These are phyloP conservation scores for Scaptomyza cyrtandrae DNA, from an alignment of 2,888 invertebrate genomes.

Conservation along the genomic window DNA sequence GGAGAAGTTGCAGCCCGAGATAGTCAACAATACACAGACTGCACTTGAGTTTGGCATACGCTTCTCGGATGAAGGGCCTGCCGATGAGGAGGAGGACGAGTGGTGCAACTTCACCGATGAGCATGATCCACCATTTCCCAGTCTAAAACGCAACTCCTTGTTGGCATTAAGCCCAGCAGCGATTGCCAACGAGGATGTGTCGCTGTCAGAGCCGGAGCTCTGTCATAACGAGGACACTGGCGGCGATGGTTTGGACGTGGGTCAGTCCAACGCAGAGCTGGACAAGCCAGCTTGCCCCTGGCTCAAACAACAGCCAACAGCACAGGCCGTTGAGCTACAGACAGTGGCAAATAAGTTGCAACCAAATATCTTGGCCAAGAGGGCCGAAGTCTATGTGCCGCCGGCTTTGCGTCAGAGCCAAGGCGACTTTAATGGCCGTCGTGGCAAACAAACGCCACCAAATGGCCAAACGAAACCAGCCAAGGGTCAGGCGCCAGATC, in stretches of 20 bases:
- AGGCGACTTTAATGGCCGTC: slow-evolving; percentile 35
- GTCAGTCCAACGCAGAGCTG: slow-evolving; percentile 16
- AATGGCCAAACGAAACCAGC: slow-evolving; percentile 21
- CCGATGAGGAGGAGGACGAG: slow-evolving; percentile 54
- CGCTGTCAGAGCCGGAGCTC: slow-evolving; percentile 4
- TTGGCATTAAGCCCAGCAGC: slow-evolving; percentile 10
- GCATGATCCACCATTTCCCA: slow-evolving; percentile 42
- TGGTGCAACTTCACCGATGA: slow-evolving; percentile 65
- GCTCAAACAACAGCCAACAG: slow-evolving; percentile 32
- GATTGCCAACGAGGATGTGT: slow-evolving; percentile 12
- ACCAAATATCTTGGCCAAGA: slow-evolving; percentile 4
- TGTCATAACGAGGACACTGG: slow-evolving; percentile 42
- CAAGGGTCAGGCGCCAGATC: slow-evolving; percentile 62
- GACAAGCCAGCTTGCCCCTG: slow-evolving; percentile 47
- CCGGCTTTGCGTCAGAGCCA: slow-evolving; percentile 66
- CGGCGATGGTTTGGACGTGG: slow-evolving; percentile 63
- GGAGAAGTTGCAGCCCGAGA: slow-evolving; percentile 22
- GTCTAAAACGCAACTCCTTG: slow-evolving; percentile 26
- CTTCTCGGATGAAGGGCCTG: slow-evolving; percentile 29
- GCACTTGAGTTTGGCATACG: slow-evolving; percentile 39
- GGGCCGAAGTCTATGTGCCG: slow-evolving; percentile 52
- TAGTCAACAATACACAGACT: slow-evolving; percentile 2
- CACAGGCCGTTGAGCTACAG: background rate
- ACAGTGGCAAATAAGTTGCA: background rate
- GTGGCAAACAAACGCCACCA: slow-evolving; percentile 22